These are phyloP conservation scores for Enteromius radiatus DNA, from an alignment of 2,797 vertebrate species.

Conservation along the genomic window DNA sequence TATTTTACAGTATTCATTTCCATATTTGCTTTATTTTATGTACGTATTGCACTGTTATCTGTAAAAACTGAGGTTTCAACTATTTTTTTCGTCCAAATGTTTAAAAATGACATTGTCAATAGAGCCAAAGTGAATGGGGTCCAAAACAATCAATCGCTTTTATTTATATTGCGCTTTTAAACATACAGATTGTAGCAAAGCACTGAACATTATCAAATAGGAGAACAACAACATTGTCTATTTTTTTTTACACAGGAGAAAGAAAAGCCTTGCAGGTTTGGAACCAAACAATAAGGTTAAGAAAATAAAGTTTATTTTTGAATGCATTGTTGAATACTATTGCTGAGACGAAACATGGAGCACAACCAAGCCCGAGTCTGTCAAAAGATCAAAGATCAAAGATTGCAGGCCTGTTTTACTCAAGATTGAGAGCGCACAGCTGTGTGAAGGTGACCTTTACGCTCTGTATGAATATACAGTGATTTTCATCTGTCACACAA, in stretches of 20 bases:
- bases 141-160: too few relatives aligned
- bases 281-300: background rate
- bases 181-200: too few relatives aligned
- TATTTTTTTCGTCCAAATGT: background rate
- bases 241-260: background rate
- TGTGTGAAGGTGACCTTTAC: slow-evolving; percentile 33
- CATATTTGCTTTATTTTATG: slow-evolving; percentile 5
- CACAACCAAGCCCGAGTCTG: slow-evolving; percentile 56
- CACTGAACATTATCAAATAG: too few relatives aligned
- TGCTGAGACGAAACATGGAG: background rate
- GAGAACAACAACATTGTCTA: background rate
- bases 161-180: too few relatives aligned
- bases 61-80: background rate
- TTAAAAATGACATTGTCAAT: background rate
- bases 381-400: slow-evolving; percentile 69
- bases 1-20: background rate
- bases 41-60: background rate
- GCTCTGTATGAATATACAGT: slow-evolving; percentile 7
- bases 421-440: slow-evolving; percentile 7
- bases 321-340: background rate
- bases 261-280: background rate
- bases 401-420: slow-evolving; percentile 63
- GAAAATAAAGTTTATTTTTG: background rate
- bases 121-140: background rate
- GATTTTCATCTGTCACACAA: background rate